Conservation (phyloP, 1,140 invertebrate species). For the Bicyclus anynana region DNA sequence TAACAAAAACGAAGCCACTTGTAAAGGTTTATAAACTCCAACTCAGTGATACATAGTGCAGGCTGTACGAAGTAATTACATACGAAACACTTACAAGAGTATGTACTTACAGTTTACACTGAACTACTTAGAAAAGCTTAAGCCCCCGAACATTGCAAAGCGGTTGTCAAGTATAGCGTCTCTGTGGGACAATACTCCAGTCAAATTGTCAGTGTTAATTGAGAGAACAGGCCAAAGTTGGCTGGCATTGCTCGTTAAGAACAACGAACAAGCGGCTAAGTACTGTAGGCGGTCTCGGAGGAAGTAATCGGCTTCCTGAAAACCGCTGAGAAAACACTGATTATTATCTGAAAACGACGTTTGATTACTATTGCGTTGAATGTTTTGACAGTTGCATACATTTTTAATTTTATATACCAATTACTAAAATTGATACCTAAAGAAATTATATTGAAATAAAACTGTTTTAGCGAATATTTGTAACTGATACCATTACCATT, state of each 20-base stretch:
- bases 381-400: not conserved
- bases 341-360: constrained; percentile 34
- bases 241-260: constrained; percentile 70
- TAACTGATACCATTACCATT: too few relatives aligned
- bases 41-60: too few relatives aligned
- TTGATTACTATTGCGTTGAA: constrained; percentile 21
- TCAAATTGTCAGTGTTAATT: constrained; percentile 72
- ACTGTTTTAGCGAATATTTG: too few relatives aligned
- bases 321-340: constrained; percentile 33
- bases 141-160: constrained; percentile 26
- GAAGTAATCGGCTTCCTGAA: constrained; percentile 57
- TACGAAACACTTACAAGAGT: constrained; percentile 9
- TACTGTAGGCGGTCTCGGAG: constrained; percentile 45
- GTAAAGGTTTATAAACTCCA: too few relatives aligned
- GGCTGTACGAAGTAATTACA: constrained; percentile 19
- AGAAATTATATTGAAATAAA: too few relatives aligned
- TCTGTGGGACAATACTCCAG: constrained; percentile 35
- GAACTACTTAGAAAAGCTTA: constrained; percentile 27
- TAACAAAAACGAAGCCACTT: too few relatives aligned
- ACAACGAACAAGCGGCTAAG: constrained; percentile 73
- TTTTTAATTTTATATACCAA: not conserved
- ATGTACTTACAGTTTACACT: constrained; percentile 11
- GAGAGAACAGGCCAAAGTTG: constrained; percentile 67
- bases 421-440: too few relatives aligned
- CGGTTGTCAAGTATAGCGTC: constrained; percentile 27